Evolutionary conservation across 2,797 vertebrate species (phyloP).

Genomic region (Botia kubotai): DNA sequence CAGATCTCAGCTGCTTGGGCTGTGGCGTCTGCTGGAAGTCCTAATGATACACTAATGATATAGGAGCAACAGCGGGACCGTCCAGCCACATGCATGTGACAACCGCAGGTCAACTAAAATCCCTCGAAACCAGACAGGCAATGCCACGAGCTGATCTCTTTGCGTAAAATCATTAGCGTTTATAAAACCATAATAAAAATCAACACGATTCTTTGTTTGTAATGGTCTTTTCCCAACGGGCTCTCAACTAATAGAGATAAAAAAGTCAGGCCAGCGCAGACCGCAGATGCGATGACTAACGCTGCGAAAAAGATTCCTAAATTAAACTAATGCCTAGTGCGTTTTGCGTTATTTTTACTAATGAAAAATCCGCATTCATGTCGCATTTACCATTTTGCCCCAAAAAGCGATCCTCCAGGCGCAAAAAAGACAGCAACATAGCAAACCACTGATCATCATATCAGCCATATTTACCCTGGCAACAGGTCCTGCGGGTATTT

Average conservation of each 20-base stretch:
- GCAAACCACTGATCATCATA: constrained; percentile 49
- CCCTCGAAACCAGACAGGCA: constrained; percentile 46
- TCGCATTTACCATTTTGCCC: constrained; percentile 58
- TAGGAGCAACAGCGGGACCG: constrained; percentile 58
- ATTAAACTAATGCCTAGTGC: constrained; percentile 63
- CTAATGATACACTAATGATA: constrained; percentile 74
- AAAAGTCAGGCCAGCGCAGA: constrained; percentile 65
- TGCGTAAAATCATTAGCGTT: constrained; percentile 21
- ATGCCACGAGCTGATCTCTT: constrained; percentile 22
- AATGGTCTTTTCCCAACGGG: not conserved
- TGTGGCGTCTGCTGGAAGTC: constrained; percentile 73
- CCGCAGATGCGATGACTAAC: constrained; percentile 79
- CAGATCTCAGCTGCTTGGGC: constrained; percentile 77
- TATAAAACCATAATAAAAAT: not conserved
- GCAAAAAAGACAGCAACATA: constrained; percentile 37
- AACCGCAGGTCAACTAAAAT: constrained; percentile 60
- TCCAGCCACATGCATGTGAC: constrained; percentile 51
- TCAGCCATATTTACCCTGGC: constrained; percentile 61
- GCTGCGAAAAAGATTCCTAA: constrained; percentile 77
- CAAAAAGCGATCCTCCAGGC: constrained; percentile 42
- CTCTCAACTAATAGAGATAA: constrained; percentile 52
- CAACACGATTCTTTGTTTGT: not conserved
- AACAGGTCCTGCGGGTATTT: constrained; percentile 64
- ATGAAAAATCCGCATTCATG: constrained; percentile 50
- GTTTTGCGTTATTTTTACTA: constrained; percentile 49